Evolutionary conservation across 1,140 invertebrate genomes (phyloP).

Genomic region (Heliconius congener): DNA sequence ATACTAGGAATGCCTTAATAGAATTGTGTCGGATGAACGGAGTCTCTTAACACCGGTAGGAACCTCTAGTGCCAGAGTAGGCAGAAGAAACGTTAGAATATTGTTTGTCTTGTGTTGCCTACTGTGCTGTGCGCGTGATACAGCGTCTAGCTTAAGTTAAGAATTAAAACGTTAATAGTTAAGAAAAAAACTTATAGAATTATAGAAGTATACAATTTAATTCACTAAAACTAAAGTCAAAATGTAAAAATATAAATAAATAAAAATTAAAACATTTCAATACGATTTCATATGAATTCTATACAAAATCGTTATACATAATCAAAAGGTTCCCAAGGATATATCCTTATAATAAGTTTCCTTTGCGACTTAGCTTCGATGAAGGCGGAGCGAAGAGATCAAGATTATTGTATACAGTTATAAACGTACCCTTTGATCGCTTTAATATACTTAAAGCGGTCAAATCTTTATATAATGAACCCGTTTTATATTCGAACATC

Average conservation of each 20-base stretch:
- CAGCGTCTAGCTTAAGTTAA: no score
- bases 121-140: no score
- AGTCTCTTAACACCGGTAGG: no score
- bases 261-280: not conserved
- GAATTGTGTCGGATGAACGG: no score
- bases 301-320: not conserved
- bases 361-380: not conserved
- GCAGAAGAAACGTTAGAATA: no score
- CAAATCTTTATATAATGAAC: not conserved
- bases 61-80: no score
- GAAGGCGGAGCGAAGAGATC: not conserved
- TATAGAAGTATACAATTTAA: no score
- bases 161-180: not conserved
- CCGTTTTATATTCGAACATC: not conserved
- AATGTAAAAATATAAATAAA: no score
- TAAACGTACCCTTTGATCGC: not conserved
- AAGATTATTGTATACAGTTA: constrained; percentile 2
- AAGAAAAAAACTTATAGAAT: not conserved
- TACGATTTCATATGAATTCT: not conserved
- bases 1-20: no score
- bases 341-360: not conserved
- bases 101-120: no score
- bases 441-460: not conserved
- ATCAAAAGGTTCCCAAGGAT: not conserved
- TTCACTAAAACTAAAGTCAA: no score